These are phyloP conservation scores for Marmota monax DNA, from an alignment of 2,113 vertebrate genomes.

Conservation along the genomic window DNA sequence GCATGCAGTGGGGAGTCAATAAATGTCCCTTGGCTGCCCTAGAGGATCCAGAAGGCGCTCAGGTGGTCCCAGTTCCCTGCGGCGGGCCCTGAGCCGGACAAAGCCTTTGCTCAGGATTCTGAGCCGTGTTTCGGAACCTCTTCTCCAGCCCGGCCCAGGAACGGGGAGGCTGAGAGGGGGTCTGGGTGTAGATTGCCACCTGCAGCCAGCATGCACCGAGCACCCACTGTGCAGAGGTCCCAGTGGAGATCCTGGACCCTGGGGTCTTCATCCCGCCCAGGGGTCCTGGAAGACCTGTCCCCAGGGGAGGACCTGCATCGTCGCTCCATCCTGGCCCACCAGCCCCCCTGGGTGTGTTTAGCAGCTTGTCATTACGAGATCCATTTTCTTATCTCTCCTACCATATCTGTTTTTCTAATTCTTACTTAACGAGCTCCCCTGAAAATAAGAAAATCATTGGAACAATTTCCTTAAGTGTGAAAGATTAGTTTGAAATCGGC, in stretches of 20 bases:
- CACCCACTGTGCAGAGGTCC: not conserved
- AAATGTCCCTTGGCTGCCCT: not conserved
- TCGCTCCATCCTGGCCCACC: not conserved
- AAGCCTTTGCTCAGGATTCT: not conserved
- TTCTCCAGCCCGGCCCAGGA: not conserved
- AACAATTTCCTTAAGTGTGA: slow-evolving; percentile 88
- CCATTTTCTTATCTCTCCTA: slow-evolving; percentile 82
- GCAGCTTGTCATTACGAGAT: slow-evolving; percentile 74
- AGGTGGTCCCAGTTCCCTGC: not conserved
- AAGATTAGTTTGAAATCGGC: slow-evolving; percentile 86
- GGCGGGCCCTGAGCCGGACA: not conserved
- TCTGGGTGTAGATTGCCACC: not conserved
- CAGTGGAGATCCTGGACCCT: not conserved
- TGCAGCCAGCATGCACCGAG: fast-evolving
- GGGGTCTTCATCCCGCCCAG: not conserved
- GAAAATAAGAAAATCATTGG: slow-evolving; percentile 87
- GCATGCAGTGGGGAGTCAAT: not conserved
- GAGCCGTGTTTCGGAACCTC: not conserved
- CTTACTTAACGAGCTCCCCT: slow-evolving; percentile 86
- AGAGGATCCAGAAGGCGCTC: not conserved
- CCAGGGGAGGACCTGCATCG: not conserved
- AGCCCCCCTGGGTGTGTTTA: not conserved
- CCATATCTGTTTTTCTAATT: slow-evolving; percentile 86
- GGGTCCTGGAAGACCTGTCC: not conserved
- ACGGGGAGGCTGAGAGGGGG: not conserved